Conservation (phyloP, 2,113 vertebrate genomes). For the Papio anubis region DNA sequence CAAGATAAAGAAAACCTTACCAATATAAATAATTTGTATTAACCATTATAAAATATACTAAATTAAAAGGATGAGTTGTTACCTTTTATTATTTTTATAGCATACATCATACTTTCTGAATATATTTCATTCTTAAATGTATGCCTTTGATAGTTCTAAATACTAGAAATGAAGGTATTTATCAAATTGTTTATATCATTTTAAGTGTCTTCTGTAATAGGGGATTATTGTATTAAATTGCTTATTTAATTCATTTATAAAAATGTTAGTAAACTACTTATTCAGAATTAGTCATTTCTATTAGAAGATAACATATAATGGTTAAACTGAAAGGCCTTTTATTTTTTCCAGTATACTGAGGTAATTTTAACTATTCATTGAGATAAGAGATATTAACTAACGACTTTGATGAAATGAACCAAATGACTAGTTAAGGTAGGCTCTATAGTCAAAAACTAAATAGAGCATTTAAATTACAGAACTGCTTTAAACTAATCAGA, state of each 20-base stretch:
- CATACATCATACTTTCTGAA: neutral
- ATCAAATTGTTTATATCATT: neutral
- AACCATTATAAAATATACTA: neutral
- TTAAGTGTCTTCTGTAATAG: neutral
- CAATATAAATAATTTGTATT: neutral
- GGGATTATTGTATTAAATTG: slow-evolving; percentile 1
- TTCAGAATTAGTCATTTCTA: neutral
- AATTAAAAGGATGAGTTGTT: neutral
- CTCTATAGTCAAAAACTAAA: neutral
- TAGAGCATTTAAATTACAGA: neutral
- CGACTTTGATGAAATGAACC: neutral
- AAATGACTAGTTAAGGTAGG: neutral
- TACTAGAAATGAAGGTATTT: neutral
- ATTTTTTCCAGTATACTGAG: neutral
- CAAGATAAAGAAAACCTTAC: neutral
- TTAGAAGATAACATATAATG: neutral
- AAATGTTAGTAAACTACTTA: neutral
- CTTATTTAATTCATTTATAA: neutral
- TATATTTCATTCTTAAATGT: neutral
- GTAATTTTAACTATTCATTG: neutral
- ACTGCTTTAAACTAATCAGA: neutral
- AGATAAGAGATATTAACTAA: neutral
- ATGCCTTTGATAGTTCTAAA: neutral
- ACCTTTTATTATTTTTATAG: neutral
- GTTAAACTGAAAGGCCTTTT: neutral